Base-by-base conservation (phyloP, 2,797 vertebrate genomes). In the Fistularia tabacaria region DNA sequence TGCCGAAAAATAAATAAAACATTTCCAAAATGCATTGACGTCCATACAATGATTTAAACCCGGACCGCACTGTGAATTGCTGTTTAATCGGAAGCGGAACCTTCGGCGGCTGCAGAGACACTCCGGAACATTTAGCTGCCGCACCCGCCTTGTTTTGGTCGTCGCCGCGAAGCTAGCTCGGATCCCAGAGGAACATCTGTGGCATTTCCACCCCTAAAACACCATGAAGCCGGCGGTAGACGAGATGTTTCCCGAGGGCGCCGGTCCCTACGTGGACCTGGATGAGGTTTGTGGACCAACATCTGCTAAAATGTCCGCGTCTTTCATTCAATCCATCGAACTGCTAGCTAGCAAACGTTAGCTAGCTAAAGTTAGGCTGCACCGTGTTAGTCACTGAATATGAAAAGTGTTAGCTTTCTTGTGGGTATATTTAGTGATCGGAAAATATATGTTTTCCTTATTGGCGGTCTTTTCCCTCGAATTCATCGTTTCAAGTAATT, bases 161-260 rank as follows among this genome's bases (percentile, higher is more conserved):
- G 8, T 8, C 9, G 10, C 47, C 25, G 25, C 25, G 2, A 36
- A 36, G 9, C n/a, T 14, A 39, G 44, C n/a, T 9, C 7, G 12
- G 15, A 9, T 12, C 8, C 36, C 7, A 12, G 10, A 7, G 9
- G 10, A 11, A 39, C 36, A 1, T 9, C 9, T 36, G 36, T 43
- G 6, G 11, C 13, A 36, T n/a, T 6, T 12, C 3, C 7, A n/a
- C 40, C 13, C 13, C 52, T 74, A 76, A 1, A 65, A 56, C 3
- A 57, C 8, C 12, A 95, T 97, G 95, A 97, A 96, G 81, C 95
- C 95, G 6, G 94, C 95, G 0, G 95, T 95, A 62, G 95, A 97
- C 0, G 95, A 97, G 84, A 97, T 97, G 95, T 97, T 97, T 38
- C 95, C 95, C 0, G 94, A 97, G 68, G 95, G 94, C 1, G 93